Evolutionary conservation across 92 coral and sea anemone species (phyloP).

Genomic region (Porites rus): DNA sequence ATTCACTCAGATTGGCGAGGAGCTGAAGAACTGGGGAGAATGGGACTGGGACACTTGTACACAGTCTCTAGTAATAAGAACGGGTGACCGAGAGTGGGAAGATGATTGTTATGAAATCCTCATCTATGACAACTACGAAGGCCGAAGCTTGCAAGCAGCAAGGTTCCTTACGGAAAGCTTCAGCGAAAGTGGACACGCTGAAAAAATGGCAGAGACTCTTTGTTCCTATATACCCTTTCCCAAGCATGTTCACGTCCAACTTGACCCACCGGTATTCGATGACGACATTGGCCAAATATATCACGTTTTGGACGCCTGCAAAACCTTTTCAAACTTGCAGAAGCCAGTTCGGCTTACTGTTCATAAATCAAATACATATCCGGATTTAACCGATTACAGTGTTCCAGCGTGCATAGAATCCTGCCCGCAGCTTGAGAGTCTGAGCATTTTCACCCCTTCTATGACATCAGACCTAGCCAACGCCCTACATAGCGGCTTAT

Average conservation of each 20-base stretch:
- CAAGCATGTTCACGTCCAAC: too few species aligned
- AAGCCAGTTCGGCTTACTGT: background rate
- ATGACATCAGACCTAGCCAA: too few species aligned
- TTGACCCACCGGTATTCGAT: background rate
- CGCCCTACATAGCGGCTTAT: background rate
- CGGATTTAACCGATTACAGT: too few species aligned
- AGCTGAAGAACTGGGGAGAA: background rate
- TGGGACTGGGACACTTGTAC: background rate
- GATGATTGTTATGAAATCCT: too few species aligned
- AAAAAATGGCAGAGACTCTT: background rate
- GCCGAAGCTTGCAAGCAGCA: too few species aligned
- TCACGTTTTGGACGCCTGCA: background rate
- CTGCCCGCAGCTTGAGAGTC: background rate
- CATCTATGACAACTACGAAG: too few species aligned
- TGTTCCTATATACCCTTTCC: background rate
- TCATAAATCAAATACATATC: rapidly evolving
- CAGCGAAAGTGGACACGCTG: background rate
- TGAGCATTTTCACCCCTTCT: rapidly evolving
- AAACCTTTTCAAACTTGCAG: background rate
- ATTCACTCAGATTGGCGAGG: background rate
- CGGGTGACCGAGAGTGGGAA: too few species aligned
- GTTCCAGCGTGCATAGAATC: background rate
- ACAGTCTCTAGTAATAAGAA: too few species aligned
- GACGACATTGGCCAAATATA: background rate
- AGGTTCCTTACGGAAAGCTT: background rate